Evolutionary conservation across 2,113 vertebrate species (phyloP).

Genomic region (Hassar affinis): DNA sequence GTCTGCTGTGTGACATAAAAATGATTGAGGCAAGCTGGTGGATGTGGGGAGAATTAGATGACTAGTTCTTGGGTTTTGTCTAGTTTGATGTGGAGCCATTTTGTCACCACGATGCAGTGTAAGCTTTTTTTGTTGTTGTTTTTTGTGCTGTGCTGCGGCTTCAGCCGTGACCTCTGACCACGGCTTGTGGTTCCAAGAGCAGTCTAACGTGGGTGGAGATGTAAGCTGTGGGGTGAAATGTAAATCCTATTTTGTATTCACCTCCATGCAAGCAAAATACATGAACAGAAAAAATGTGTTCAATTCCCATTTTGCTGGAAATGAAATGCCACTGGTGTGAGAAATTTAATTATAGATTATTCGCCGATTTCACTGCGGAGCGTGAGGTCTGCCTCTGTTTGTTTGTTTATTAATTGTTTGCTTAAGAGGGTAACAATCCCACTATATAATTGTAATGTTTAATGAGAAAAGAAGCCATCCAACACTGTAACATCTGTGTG

Average conservation of each 20-base stretch:
- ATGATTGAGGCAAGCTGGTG: background rate
- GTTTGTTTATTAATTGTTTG: background rate
- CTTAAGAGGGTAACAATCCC: background rate
- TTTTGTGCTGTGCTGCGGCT: background rate
- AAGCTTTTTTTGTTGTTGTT: background rate
- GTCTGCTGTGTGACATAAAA: background rate
- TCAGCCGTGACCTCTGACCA: conserved; percentile 18
- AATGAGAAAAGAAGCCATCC: conserved; percentile 25
- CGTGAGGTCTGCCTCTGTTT: background rate
- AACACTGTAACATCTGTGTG: conserved; percentile 16
- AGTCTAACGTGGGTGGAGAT: background rate
- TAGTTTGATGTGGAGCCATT: conserved; percentile 2
- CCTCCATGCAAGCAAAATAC: background rate
- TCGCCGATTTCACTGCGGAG: too few species aligned
- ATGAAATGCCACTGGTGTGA: conserved; percentile 8
- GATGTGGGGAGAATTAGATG: background rate
- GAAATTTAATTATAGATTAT: conserved; percentile 26
- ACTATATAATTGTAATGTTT: background rate
- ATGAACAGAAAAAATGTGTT: background rate
- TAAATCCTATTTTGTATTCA: background rate
- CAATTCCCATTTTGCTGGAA: background rate
- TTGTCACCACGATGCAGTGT: conserved; percentile 1
- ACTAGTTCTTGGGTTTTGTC: too few species aligned
- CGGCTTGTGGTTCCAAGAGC: conserved; percentile 27
- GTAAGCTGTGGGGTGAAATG: background rate